Base-by-base conservation (phyloP, 2,113 vertebrate genomes). In the Nothocercus julius region DNA sequence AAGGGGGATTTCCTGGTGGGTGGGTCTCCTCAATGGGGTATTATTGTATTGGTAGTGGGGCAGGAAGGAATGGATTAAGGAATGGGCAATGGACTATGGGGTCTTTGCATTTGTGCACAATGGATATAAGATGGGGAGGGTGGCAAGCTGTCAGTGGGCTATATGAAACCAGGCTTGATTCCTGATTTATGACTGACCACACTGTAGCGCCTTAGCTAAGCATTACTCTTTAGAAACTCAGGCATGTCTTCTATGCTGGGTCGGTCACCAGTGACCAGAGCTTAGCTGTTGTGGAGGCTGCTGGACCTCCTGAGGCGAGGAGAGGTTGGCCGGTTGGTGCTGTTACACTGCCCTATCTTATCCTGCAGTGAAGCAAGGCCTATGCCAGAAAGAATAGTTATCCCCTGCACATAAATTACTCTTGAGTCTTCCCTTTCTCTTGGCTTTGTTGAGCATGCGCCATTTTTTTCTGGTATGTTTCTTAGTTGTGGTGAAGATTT, bases 1-100 rank as follows among this genome's bases (percentile, higher is more conserved):
- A 93, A 92, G 93, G 40, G 40, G 92, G 95, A 96, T 95, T 94
- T 97, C 94, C 94, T 90, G 83, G 80, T 82, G 77, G 90, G 92
- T 92, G 92, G 86, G 59, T 95, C 90, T 87, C 94, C 92, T 92
- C 93, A 34, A 81, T 92, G 90, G 92, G 93, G 63, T 76, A 13
- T 93, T 85, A 85, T 96, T 96, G 92, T 89, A 1, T 4, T 5
- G 77, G 18, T 49, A 42, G 80, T 92, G 81, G 88, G 92, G 88
- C 4, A 59, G 93, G 92, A 96, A 95, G 92, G 92, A 72, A 95
- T 86, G 87, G 94, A 95, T 94, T 95, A 96, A 92, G 76, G 34
- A 51, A 5, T 76, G 49, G 92, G 93, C 20, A 66, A 7, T 18
- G 86, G 88, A 92, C 79, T 89, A 62, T 62, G 80, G 58, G 79